phyloP scores from a whole-genome alignment of 2,888 invertebrate species.

The Melanostoma mellinum region DNA sequence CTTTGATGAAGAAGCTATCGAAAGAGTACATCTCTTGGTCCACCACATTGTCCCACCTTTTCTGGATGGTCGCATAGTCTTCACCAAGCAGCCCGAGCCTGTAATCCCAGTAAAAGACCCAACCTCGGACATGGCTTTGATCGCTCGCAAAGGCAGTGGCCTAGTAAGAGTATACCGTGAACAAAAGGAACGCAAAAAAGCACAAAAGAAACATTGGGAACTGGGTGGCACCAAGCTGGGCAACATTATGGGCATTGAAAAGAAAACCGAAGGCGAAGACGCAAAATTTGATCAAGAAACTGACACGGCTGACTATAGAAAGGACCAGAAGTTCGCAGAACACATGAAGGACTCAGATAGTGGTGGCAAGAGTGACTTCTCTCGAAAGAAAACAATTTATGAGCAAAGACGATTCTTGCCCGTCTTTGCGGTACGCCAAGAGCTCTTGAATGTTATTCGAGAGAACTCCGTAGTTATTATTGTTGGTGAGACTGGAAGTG shows the following conservation, averaged over 20 bases:
- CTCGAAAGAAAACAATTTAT: slow-evolving; percentile 90
- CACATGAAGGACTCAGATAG: slow-evolving; percentile 90
- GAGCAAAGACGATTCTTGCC: slow-evolving; percentile 97
- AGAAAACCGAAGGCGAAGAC: slow-evolving; percentile 90
- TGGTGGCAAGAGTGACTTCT: slow-evolving; percentile 90
- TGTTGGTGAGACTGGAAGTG: slow-evolving; percentile 86
- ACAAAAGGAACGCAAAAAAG: slow-evolving; percentile 97
- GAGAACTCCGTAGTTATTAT: slow-evolving; percentile 98
- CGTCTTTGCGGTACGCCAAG: slow-evolving; percentile 96
- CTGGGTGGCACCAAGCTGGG: slow-evolving; percentile 93
- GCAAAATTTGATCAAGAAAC: slow-evolving; percentile 85
- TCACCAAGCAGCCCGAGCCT: slow-evolving; percentile 99
- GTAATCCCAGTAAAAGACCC: slow-evolving; percentile 98
- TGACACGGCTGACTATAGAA: slow-evolving; percentile 92
- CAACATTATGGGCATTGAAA: slow-evolving; percentile 97
- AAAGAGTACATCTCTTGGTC: slow-evolving; percentile 96
- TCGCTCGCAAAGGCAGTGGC: slow-evolving; percentile 96
- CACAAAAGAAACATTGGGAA: slow-evolving; percentile 99
- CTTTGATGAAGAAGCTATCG: slow-evolving; percentile 97
- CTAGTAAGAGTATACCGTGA: slow-evolving; percentile 95
- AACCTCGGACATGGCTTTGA: slow-evolving; percentile 98
- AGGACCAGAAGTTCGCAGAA: slow-evolving; percentile 98
- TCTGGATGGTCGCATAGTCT: slow-evolving; percentile 98
- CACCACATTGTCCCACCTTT: slow-evolving; percentile 99
- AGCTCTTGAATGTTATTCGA: slow-evolving; percentile 93